Conservation (phyloP, 2,888 invertebrate species). For the Steromphala cineraria region DNA sequence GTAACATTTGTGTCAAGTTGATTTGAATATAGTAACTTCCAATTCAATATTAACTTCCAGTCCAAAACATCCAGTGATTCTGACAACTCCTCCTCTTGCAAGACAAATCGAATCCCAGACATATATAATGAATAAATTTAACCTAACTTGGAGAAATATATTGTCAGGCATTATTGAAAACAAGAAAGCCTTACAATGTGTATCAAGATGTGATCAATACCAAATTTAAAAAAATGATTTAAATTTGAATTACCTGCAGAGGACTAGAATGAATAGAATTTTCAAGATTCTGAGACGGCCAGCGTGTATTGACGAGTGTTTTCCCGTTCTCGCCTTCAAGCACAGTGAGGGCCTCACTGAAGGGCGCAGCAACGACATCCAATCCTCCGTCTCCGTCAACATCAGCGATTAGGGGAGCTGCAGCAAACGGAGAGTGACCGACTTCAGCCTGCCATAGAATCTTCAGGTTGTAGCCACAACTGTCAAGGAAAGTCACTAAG, state of each 20-base stretch:
- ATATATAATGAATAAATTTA: too few relatives aligned
- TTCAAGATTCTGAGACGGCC: constrained; percentile 68
- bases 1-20: too few relatives aligned
- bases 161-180: too few relatives aligned
- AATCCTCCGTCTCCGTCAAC: constrained; percentile 65
- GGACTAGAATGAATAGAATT: constrained; percentile 68
- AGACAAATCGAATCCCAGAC: too few relatives aligned
- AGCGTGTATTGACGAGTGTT: constrained; percentile 48
- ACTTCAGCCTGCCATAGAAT: constrained; percentile 69
- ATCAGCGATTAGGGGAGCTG: constrained; percentile 67
- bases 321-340: constrained; percentile 63
- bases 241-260: constrained; percentile 57
- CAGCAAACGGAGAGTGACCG: constrained; percentile 68
- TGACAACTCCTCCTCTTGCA: too few relatives aligned
- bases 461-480: constrained; percentile 65
- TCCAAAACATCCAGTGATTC: too few relatives aligned
- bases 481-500: constrained; percentile 23
- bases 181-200: too few relatives aligned
- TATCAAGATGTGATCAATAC: too few relatives aligned
- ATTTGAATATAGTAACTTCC: too few relatives aligned
- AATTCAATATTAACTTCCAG: too few relatives aligned
- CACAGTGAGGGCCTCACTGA: constrained; percentile 68
- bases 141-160: too few relatives aligned
- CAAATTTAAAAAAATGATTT: too few relatives aligned
- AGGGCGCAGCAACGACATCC: constrained; percentile 69